Percentiles rank a stretch among this genome's conserved stretches.
Evolutionary conservation across 1,140 invertebrate species (phyloP).

Genomic region (Lethocerus indicus): DNA sequence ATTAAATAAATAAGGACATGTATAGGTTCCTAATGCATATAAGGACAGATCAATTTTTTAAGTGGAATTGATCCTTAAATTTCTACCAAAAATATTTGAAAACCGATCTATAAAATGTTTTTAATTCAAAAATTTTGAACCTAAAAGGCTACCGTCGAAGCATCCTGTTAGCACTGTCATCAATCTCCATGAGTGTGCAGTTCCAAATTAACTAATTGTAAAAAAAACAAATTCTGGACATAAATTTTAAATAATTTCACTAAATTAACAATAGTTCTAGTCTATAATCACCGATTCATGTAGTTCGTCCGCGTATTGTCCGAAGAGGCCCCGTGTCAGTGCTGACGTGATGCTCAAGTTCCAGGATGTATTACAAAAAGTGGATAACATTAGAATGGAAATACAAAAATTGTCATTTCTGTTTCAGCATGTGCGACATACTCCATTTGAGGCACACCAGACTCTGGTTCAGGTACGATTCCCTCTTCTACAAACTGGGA

Average conservation of each 20-base stretch:
- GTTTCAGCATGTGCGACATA: slow-evolving; percentile 52
- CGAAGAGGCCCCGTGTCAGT: not conserved
- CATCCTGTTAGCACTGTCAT: too few species aligned
- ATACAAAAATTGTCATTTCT: slow-evolving; percentile 4
- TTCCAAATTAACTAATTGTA: too few species aligned
- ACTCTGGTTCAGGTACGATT: slow-evolving; percentile 64
- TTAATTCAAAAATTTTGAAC: too few species aligned
- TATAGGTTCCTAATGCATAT: too few species aligned
- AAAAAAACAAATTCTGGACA: not conserved
- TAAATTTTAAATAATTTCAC: not conserved
- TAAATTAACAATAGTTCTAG: not conserved
- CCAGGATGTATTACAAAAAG: not conserved
- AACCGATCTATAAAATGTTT: too few species aligned
- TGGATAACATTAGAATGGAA: not conserved
- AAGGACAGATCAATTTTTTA: too few species aligned
- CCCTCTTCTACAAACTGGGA: slow-evolving; percentile 63
- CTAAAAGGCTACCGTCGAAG: too few species aligned
- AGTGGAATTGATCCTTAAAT: too few species aligned
- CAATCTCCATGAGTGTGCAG: too few species aligned
- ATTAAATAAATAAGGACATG: too few species aligned
- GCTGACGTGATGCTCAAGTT: not conserved
- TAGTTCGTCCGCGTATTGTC: not conserved
- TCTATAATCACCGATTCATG: not conserved
- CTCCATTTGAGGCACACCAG: slow-evolving; percentile 65
- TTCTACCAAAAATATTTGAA: too few species aligned